phyloP scores from a whole-genome alignment of 2,888 invertebrate species.

The Nasonovia ribisnigri region DNA sequence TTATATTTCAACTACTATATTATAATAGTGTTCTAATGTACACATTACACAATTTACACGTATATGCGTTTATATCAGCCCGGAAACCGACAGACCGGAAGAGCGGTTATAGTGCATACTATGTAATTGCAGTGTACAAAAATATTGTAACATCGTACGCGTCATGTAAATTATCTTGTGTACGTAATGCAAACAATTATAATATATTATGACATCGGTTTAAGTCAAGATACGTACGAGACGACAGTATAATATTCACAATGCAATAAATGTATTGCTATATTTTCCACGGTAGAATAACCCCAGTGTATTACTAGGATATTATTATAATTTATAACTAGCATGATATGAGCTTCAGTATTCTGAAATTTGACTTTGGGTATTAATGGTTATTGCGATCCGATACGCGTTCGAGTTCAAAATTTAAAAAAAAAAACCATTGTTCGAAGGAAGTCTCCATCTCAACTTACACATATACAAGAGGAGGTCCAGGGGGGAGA shows the following conservation, averaged over 20 bases:
- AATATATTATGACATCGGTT: not conserved
- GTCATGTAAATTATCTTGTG: not conserved
- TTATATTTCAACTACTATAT: not conserved
- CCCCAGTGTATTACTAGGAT: not conserved
- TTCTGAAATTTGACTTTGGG: not conserved
- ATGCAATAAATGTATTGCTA: not conserved
- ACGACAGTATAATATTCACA: not conserved
- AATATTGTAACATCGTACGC: not conserved
- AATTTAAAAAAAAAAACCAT: not conserved
- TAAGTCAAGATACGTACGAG: not conserved
- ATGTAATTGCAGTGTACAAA: not conserved
- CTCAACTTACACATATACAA: no score
- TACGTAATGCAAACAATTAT: not conserved
- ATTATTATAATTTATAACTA: no score
- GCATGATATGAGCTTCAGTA: not conserved
- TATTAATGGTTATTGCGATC: not conserved
- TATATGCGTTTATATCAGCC: not conserved
- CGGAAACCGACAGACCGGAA: not conserved
- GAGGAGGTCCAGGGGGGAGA: no score
- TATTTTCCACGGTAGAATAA: not conserved
- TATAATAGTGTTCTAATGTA: not conserved
- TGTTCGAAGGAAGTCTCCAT: not conserved
- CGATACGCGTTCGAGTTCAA: not conserved
- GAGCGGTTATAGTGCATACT: not conserved
- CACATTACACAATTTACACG: not conserved